Evolutionary conservation across 2,888 invertebrate genomes (phyloP).

Genomic region (Hydroisotoma schaefferi): DNA sequence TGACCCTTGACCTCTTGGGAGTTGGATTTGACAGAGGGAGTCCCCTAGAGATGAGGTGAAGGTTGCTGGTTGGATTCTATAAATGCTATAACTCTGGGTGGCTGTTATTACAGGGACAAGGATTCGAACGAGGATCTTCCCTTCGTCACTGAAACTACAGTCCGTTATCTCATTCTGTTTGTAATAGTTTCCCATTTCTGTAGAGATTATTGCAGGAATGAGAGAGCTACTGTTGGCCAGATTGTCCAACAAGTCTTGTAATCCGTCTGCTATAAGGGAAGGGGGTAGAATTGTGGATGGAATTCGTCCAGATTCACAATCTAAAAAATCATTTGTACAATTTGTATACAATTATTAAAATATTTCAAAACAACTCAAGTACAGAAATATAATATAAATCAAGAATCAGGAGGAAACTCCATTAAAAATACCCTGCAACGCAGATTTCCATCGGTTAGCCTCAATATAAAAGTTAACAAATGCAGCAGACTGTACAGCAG

Average conservation of each 20-base stretch:
- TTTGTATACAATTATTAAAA: too few relatives aligned
- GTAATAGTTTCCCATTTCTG: conserved; percentile 26
- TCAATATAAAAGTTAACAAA: conserved; percentile 31
- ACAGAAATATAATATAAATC: too few relatives aligned
- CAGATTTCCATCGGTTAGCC: conserved; percentile 31
- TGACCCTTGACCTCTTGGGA: conserved; percentile 11
- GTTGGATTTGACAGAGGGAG: conserved; percentile 17
- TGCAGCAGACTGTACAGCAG: conserved; percentile 20
- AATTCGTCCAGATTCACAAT: conserved; percentile 29
- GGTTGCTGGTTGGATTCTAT: conserved; percentile 14
- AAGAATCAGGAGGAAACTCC: too few relatives aligned
- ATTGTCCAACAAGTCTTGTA: conserved; percentile 22
- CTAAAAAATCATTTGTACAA: too few relatives aligned
- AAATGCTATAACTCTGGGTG: conserved; percentile 14
- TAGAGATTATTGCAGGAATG: conserved; percentile 17
- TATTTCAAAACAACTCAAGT: too few relatives aligned
- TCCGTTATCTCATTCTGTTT: conserved; percentile 22
- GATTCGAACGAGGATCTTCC: conserved; percentile 28
- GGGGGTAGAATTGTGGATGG: conserved; percentile 25
- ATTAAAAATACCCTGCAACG: conserved; percentile 9
- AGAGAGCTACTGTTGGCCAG: conserved; percentile 1
- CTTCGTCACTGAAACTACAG: conserved; percentile 31
- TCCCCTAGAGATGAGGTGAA: conserved; percentile 14
- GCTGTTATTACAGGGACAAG: conserved; percentile 25
- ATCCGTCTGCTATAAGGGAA: conserved; percentile 13